Percentiles rank a stretch among this genome's conserved stretches.
Conservation (phyloP, 2,113 vertebrate species). For the Hepsetus odoe region DNA sequence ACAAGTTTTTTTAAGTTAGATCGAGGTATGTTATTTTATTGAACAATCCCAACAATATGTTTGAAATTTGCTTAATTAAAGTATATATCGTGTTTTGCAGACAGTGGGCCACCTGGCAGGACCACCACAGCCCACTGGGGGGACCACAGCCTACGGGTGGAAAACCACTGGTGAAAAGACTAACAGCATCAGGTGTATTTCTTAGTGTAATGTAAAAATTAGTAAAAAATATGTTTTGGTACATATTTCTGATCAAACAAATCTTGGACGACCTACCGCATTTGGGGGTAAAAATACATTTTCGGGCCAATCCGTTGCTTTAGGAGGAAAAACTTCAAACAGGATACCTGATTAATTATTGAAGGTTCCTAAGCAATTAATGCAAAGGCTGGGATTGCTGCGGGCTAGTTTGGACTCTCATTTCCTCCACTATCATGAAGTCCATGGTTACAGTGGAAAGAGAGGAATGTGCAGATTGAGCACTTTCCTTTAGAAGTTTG, state of each 20-base stretch:
- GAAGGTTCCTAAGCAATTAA: background rate
- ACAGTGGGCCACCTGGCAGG: too few relatives aligned
- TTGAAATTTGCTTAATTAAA: too few relatives aligned
- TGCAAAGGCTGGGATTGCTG: background rate
- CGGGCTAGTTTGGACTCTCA: background rate
- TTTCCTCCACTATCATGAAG: background rate
- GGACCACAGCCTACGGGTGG: too few relatives aligned
- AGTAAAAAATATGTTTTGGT: background rate
- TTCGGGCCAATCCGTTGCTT: background rate
- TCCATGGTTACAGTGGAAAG: background rate
- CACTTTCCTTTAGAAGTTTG: background rate
- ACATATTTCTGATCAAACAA: background rate
- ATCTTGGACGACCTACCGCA: background rate
- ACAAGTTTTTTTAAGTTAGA: too few relatives aligned
- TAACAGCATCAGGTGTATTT: too few relatives aligned
- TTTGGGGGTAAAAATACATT: background rate
- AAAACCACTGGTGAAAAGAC: too few relatives aligned
- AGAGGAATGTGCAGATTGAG: background rate
- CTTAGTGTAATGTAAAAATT: too few relatives aligned
- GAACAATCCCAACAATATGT: too few relatives aligned
- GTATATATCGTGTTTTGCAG: too few relatives aligned
- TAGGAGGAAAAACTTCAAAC: background rate
- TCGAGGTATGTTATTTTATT: too few relatives aligned
- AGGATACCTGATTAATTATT: conserved; percentile 4
- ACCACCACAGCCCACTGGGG: too few relatives aligned